Conservation (phyloP, 2,888 invertebrate species). For the Rhamnusium bicolor region DNA sequence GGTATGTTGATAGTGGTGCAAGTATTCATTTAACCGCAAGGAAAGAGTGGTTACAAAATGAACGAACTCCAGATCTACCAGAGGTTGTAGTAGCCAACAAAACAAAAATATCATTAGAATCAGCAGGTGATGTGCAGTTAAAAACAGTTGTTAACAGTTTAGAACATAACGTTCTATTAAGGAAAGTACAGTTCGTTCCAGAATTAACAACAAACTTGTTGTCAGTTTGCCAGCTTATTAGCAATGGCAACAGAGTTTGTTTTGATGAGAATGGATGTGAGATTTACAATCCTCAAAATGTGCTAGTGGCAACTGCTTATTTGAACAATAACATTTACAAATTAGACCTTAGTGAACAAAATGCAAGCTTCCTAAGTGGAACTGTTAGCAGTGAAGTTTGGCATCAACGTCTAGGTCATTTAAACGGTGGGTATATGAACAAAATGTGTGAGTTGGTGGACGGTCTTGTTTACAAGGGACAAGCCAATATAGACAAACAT, state of each 20-base stretch:
- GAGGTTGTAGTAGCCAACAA: too few species aligned
- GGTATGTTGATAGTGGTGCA: conserved; percentile 58
- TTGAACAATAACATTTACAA: conserved; percentile 49
- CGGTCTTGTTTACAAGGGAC: conserved; percentile 38
- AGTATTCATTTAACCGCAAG: conserved; percentile 52
- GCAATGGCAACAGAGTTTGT: conserved; percentile 51
- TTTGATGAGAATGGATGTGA: conserved; percentile 38
- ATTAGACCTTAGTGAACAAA: conserved; percentile 34
- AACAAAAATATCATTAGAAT: too few species aligned
- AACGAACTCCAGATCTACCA: conserved; percentile 13
- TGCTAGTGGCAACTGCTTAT: conserved; percentile 30
- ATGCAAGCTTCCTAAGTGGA: conserved; percentile 11
- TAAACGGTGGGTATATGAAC: conserved; percentile 37
- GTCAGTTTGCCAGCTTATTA: conserved; percentile 50
- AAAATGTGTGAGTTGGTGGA: conserved; percentile 42
- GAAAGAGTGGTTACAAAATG: conserved; percentile 40
- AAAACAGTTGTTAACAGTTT: not conserved
- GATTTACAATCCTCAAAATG: conserved; percentile 42
- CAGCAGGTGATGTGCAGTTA: too few species aligned
- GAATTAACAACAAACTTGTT: conserved; percentile 49
- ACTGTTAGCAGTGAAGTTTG: conserved; percentile 35
- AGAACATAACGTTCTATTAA: conserved; percentile 37
- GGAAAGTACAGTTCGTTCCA: conserved; percentile 47
- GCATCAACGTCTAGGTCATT: conserved; percentile 47
- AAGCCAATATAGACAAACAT: conserved; percentile 19